phyloP scores from a whole-genome alignment of 2,888 invertebrate species.

The Nomada fucata region DNA sequence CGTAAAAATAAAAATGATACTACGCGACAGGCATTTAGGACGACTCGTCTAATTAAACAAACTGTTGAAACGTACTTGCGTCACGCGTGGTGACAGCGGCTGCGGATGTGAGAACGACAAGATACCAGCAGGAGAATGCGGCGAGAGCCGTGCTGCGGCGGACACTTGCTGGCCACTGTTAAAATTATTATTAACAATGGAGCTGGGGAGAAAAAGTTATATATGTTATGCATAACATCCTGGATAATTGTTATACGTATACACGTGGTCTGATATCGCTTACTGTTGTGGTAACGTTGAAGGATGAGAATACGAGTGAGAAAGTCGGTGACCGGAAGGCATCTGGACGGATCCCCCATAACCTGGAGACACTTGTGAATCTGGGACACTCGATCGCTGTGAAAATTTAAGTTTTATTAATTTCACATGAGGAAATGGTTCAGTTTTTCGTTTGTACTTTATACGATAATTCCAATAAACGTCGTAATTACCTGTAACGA shows the following conservation, averaged over 20 bases:
- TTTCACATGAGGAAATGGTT: too few relatives aligned
- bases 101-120: conserved; percentile 85
- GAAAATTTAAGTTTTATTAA: conserved; percentile 14
- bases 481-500: conserved; percentile 87
- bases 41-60: conserved; percentile 44
- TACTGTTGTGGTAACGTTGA: conserved; percentile 83
- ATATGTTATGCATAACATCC: not conserved
- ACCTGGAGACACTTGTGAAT: conserved; percentile 88
- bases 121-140: conserved; percentile 85
- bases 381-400: conserved; percentile 85
- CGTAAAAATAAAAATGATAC: conserved; percentile 52
- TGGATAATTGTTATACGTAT: too few relatives aligned
- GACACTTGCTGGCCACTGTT: conserved; percentile 83
- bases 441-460: not conserved
- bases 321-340: conserved; percentile 83
- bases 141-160: conserved; percentile 85
- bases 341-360: conserved; percentile 85
- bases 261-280: conserved; percentile 50
- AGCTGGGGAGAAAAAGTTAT: conserved; percentile 65
- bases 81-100: conserved; percentile 86
- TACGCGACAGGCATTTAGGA: conserved; percentile 47
- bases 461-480: not conserved
- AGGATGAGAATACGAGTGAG: conserved; percentile 83
- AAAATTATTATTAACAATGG: conserved; percentile 83
- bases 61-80: conserved; percentile 82